Percentiles rank a stretch among this genome's conserved stretches.
Conservation (phyloP, 2,888 invertebrate species). For the Epinotia bilunana region DNA sequence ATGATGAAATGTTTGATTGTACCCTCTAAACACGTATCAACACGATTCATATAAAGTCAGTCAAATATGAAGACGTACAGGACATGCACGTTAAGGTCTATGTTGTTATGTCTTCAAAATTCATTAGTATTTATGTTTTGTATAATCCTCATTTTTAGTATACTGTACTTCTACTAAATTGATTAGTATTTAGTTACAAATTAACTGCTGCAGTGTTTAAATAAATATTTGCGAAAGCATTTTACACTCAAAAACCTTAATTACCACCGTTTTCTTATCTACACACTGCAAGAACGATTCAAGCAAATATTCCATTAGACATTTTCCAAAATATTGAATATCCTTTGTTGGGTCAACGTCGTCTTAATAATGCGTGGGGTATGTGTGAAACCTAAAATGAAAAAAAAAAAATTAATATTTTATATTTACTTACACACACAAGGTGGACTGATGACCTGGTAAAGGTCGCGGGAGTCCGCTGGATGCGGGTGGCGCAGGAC, state of each 20-base stretch:
- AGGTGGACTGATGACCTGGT: too few relatives aligned
- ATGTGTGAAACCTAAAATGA: conserved; percentile 19
- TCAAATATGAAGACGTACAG: background rate
- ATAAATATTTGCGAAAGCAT: conserved; percentile 31
- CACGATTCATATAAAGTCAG: background rate
- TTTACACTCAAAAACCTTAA: conserved; percentile 34
- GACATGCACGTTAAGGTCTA: background rate
- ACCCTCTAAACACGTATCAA: background rate
- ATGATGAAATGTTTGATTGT: background rate
- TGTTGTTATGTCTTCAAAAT: background rate
- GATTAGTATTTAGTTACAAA: conserved; percentile 11
- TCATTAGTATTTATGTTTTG: background rate
- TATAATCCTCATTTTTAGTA: background rate
- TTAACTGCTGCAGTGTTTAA: conserved; percentile 9
- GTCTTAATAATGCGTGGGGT: background rate
- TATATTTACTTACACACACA: too few relatives aligned
- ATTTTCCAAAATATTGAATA: conserved; percentile 35
- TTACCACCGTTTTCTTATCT: conserved; percentile 40
- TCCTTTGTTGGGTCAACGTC: conserved; percentile 11
- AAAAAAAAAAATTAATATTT: background rate
- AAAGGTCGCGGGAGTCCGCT: too few relatives aligned
- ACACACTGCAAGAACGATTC: conserved; percentile 30
- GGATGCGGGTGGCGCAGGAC: too few relatives aligned
- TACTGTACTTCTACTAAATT: background rate
- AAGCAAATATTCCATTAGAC: conserved; percentile 36